phyloP scores from a whole-genome alignment of 2,113 vertebrate genomes.

The Perognathus longimembris region DNA sequence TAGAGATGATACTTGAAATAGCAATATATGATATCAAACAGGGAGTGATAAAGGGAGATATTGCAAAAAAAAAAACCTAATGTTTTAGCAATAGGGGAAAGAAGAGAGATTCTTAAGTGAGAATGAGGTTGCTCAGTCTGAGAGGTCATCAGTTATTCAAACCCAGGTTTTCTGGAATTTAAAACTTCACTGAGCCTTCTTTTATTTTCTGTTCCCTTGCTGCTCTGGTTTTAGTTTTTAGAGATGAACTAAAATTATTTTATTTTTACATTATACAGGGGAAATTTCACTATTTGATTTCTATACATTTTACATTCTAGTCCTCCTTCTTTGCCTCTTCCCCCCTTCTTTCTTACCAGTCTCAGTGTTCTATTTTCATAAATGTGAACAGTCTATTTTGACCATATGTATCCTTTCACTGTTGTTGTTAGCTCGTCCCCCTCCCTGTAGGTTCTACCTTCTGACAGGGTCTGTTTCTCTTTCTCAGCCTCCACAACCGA shows the following conservation, averaged over 20 bases:
- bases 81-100: neutral
- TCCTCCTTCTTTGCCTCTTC: no score
- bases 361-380: no score
- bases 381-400: no score
- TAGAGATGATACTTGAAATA: neutral
- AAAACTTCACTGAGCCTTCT: slow-evolving; percentile 47
- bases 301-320: no score
- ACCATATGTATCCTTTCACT: no score
- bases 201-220: neutral
- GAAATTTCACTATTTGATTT: no score
- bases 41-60: neutral
- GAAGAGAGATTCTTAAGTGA: slow-evolving; percentile 33
- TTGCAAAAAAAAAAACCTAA: neutral
- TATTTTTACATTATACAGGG: no score
- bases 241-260: neutral
- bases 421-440: no score
- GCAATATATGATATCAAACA: neutral
- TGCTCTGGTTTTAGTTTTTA: slow-evolving; percentile 21
- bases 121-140: neutral
- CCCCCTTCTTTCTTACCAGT: no score
- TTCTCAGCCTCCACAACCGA: no score
- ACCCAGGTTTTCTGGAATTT: slow-evolving; percentile 32
- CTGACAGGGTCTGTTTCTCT: no score
- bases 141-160: slow-evolving; percentile 22
- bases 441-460: no score